These are phyloP conservation scores for Sapayoa aenigma DNA, from an alignment of 2,113 vertebrate genomes.

Conservation along the genomic window DNA sequence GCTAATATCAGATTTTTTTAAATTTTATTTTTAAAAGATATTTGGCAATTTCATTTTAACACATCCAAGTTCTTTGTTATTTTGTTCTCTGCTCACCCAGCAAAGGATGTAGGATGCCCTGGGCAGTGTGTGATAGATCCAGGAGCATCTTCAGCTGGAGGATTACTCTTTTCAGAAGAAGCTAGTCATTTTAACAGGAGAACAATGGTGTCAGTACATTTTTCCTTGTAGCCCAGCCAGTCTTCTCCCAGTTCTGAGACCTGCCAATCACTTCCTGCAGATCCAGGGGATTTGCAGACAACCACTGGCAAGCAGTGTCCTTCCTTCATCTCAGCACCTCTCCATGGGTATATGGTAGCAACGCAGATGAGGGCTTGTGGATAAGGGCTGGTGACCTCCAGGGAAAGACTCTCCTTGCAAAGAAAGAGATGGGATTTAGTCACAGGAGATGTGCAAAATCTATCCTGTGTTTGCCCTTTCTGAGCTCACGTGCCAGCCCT, in stretches of 20 bases:
- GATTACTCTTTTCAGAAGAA: neutral
- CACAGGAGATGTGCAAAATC: neutral
- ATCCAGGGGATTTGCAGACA: neutral
- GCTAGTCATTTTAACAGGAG: neutral
- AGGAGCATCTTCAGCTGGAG: neutral
- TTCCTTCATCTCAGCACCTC: neutral
- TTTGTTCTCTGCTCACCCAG: fast-evolving
- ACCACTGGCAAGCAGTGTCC: neutral
- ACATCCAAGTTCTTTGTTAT: neutral
- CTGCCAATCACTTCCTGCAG: neutral
- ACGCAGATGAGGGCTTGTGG: neutral
- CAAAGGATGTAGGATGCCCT: neutral
- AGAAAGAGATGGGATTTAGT: neutral
- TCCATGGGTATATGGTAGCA: neutral
- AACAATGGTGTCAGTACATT: neutral
- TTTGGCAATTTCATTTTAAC: neutral
- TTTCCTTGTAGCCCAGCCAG: neutral
- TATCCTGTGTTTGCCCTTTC: neutral
- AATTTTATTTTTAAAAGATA: neutral
- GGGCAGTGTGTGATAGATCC: neutral
- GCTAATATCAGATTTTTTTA: neutral
- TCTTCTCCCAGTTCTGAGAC: neutral
- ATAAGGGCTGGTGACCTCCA: neutral
- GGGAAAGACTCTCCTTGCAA: neutral
- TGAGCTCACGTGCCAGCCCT: neutral